Evolutionary conservation across 2,888 invertebrate species (phyloP).

Genomic region (Alentia gelatinosa): DNA sequence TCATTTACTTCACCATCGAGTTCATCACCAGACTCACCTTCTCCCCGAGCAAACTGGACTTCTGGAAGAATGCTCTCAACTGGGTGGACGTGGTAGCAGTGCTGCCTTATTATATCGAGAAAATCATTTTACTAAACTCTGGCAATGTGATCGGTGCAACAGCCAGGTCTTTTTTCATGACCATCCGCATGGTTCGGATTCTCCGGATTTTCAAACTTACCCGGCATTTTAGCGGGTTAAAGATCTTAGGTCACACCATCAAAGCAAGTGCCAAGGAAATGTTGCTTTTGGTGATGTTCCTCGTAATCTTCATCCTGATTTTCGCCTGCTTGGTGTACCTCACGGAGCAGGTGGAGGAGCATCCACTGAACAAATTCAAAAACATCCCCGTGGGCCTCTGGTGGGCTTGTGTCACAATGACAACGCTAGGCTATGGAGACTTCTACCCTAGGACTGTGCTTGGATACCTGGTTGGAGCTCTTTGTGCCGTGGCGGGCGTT

Average conservation of each 20-base stretch:
- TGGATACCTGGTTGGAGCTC: slow-evolving; percentile 76
- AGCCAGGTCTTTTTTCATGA: slow-evolving; percentile 72
- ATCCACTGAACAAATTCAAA: slow-evolving; percentile 73
- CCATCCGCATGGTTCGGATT: slow-evolving; percentile 80
- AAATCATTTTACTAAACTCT: slow-evolving; percentile 30
- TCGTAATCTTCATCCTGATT: slow-evolving; percentile 77
- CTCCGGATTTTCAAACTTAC: slow-evolving; percentile 81
- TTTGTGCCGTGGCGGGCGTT: slow-evolving; percentile 77
- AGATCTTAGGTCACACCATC: slow-evolving; percentile 81
- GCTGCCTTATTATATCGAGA: slow-evolving; percentile 73
- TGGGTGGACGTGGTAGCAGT: slow-evolving; percentile 77
- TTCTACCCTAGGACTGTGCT: slow-evolving; percentile 74
- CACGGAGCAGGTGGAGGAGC: slow-evolving; percentile 78
- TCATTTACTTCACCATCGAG: slow-evolving; percentile 82
- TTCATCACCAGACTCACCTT: slow-evolving; percentile 73
- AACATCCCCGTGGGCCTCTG: slow-evolving; percentile 81
- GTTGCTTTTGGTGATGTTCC: slow-evolving; percentile 75
- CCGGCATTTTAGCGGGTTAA: slow-evolving; percentile 81
- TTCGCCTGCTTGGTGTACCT: slow-evolving; percentile 78
- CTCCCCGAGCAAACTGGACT: slow-evolving; percentile 70
- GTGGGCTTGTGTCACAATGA: slow-evolving; percentile 81
- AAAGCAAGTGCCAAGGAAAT: slow-evolving; percentile 80
- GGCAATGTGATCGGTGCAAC: slow-evolving; percentile 53
- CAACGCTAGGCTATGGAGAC: slow-evolving; percentile 79
- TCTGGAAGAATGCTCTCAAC: slow-evolving; percentile 71